Evolutionary conservation across 2,888 invertebrate species (phyloP).

Genomic region (Athalia cordata): DNA sequence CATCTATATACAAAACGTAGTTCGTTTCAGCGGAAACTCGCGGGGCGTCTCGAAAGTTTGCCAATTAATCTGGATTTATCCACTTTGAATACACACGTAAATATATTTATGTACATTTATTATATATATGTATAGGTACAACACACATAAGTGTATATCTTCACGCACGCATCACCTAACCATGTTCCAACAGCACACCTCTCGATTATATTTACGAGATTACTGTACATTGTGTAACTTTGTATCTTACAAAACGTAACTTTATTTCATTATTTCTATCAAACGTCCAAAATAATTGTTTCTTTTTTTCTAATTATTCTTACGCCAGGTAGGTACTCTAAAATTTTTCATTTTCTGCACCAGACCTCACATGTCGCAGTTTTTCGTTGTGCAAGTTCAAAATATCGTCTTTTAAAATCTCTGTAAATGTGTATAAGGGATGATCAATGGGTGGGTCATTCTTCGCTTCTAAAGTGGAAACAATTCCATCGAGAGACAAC

Average conservation of each 20-base stretch:
- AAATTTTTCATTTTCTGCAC: too few species aligned
- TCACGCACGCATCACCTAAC: too few species aligned
- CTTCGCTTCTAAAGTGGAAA: slow-evolving; percentile 34
- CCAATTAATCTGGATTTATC: slow-evolving; percentile 41
- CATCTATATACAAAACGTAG: background rate
- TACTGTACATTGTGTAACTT: too few species aligned
- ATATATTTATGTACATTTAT: background rate
- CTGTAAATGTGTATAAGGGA: background rate
- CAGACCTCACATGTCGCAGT: slow-evolving; percentile 23
- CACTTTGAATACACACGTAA: background rate
- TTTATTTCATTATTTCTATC: too few species aligned
- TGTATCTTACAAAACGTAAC: too few species aligned
- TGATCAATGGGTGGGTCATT: slow-evolving; percentile 21
- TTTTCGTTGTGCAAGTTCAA: too few species aligned
- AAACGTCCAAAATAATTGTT: too few species aligned
- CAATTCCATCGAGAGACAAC: slow-evolving; percentile 33
- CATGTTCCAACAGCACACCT: too few species aligned
- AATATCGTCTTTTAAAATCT: background rate
- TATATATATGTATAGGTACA: background rate
- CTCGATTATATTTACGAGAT: too few species aligned
- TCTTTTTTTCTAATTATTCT: too few species aligned
- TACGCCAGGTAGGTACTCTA: too few species aligned
- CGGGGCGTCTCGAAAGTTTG: slow-evolving; percentile 30
- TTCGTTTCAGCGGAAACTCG: slow-evolving; percentile 28
- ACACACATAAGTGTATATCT: background rate